Conservation (phyloP, 2,113 vertebrate species). For the Rostratula benghalensis region DNA sequence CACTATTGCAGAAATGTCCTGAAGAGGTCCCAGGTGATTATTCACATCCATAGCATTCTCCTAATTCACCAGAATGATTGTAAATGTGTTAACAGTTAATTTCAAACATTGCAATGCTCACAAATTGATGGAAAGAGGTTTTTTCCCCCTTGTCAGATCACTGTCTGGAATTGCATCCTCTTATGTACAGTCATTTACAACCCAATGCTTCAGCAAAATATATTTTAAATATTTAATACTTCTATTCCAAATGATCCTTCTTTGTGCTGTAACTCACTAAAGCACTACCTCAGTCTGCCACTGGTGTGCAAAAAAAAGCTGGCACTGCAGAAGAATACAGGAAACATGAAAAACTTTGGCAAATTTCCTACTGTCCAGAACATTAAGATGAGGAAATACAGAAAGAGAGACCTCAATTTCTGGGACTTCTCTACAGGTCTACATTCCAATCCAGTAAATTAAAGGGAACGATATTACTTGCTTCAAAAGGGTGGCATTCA, state of each 20-base stretch:
- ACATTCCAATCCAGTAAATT: neutral
- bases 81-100: neutral
- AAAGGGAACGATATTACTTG: neutral
- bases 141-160: neutral
- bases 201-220: constrained; percentile 25
- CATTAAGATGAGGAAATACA: neutral
- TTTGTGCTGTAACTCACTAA: neutral
- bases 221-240: constrained; percentile 30
- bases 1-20: constrained; percentile 73
- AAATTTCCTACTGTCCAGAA: neutral
- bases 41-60: constrained; percentile 46
- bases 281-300: neutral
- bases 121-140: neutral
- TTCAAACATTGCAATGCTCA: neutral
- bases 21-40: constrained; percentile 46
- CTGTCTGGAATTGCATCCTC: neutral
- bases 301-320: neutral
- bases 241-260: neutral
- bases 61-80: neutral
- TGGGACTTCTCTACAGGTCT: neutral
- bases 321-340: neutral
- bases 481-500: neutral
- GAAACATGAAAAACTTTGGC: neutral
- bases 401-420: neutral
- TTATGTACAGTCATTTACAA: neutral